Base-by-base conservation (phyloP, 2,888 invertebrate species). In the Lepidochitona cinerea region DNA sequence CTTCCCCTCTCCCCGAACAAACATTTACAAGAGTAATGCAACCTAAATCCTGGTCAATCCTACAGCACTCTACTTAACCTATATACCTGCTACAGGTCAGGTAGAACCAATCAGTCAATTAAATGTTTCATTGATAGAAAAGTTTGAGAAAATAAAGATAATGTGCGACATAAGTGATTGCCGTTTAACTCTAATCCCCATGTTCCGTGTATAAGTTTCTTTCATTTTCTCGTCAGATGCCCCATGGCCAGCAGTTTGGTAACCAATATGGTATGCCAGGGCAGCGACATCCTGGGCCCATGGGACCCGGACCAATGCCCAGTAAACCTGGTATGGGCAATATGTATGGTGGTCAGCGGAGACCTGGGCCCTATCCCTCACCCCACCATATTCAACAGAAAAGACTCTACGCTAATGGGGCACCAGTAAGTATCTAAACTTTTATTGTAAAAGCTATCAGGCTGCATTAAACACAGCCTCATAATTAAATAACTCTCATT, bases 281-380 rank as follows among this genome's bases (percentile, higher is more conserved):
- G 85, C 95, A 95, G 81, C 93, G 96, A 87, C 84, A 83, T 23
- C 84, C 86, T 7, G 84, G 83, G 37, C 79, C 83, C 6, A 83
- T 85, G 6, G 85, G 84, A 1, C 84, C 84, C 3, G 86, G 83
- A 7, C 84, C 84, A 4, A 82, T 82, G 76, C 82, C 82, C 18
- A 78, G 74, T 14, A 79, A 77, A 71, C 78, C 79, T 37, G 75
- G 76, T 68, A 81, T 83, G 80, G 79, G 78, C 37, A 74, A 41
- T 54, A 81, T 79, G 76, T 71, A 74, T 64, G 83, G 84, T 82
- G 82, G 82, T 70, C 81, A 79, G 72, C 72, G 84, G 32, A 77
- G 84, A 33, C 93, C 96, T 92, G 93, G 95, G 68, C 96, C 97
- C 1, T 97, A 97, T 91, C 96, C 96, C 32, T 94, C 94, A 75